Evolutionary conservation across 2,113 vertebrate species (phyloP), one percentile per base, ranked within the genome.

Genomic region (Cranoglanis bouderius): DNA sequence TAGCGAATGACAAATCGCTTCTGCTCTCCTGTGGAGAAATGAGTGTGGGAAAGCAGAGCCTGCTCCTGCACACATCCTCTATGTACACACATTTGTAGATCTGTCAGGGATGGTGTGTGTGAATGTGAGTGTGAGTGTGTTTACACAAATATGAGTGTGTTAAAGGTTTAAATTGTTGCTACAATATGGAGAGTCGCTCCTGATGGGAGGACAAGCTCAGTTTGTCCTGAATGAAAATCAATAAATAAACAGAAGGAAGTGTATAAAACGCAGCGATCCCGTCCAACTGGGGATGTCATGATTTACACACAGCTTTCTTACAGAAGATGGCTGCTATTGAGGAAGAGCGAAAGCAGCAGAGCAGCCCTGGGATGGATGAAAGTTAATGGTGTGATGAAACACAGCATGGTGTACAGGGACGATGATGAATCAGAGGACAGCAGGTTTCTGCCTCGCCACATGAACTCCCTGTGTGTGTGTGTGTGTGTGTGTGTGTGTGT

Each of bases 1-100:
- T 95, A 94, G 92, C 43, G 93, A 93, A 94, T 94, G 93, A 95
- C 92, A 91, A 91, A 92, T 90, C 91, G 90, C 92, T 86, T 89
- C 87, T 85, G 38, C 3, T 90, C 93, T 93, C 93, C 90, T 84
- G 6, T 90, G 93, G 92, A 84, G 91, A 89, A 72, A 89, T 84
- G 51, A 91, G 90, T 92, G 90, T 75, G 88, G 14, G 38, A 90
- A 85, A 67, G 84, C 55, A 85, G 61, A 82, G 88, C 88, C 70
- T 84, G 49, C 59, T 78, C 74, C 53, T 90, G 86, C 86, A 83
- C 89, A 51, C 77, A 18, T 67, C 26, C 61, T 82, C 87, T 32
- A 8, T 49, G 46, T 40, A 19, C 38, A n/a, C n/a, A 65, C 57
- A 49, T 78, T 70, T 84, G 55, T 80, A 9, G 51, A 67, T 80